Evolutionary conservation across 2,888 invertebrate species (phyloP), one percentile per base, ranked within the genome.

Genomic region (Zootermopsis nevadensis): DNA sequence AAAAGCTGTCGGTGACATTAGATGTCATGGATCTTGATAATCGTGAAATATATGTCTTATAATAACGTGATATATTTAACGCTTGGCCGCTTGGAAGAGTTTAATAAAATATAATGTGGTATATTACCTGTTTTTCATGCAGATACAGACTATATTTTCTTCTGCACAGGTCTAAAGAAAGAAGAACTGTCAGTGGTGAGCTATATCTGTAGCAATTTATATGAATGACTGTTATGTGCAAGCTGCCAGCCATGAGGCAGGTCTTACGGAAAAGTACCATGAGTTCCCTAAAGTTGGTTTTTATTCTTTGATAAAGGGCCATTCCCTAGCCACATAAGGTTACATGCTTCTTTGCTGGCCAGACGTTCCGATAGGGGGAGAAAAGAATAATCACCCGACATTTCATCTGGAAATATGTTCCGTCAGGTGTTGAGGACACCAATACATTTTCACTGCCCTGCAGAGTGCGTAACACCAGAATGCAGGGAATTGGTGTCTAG

Each of bases 361-460:
- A 69, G 33, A 33, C 69, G 33, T 2, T 30, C 55, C 10, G 30
- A 48, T 30, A 19, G 31, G 53, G 53, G 53, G 55, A 77, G 33
- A 77, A 55, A 77, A 77, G 77, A 77, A 55, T 77, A 77, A 77
- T 77, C 55, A 55, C 55, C 76, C 42, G 42, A 76, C 76, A 76
- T 76, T 76, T 77, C 77, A 77, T 55, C 33, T 48, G 77, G 22
- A 77, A 77, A 77, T 77, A 77, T 77, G 77, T 55, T 55, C 77
- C 55, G 77, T 77, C 77, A 77, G 77, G 77, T 77, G 77, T 33
- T 55, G 77, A 55, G 77, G 77, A 77, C 77, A 77, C 48, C 77
- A 77, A 77, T 77, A 77, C 77, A 48, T 77, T 77, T 55, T 22
- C 77, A 77, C 77, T 77, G 31, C 24, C 10, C 53, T 30, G 31